Evolutionary conservation across 2,113 vertebrate species (phyloP).

Genomic region (Hippocampus abdominalis): DNA sequence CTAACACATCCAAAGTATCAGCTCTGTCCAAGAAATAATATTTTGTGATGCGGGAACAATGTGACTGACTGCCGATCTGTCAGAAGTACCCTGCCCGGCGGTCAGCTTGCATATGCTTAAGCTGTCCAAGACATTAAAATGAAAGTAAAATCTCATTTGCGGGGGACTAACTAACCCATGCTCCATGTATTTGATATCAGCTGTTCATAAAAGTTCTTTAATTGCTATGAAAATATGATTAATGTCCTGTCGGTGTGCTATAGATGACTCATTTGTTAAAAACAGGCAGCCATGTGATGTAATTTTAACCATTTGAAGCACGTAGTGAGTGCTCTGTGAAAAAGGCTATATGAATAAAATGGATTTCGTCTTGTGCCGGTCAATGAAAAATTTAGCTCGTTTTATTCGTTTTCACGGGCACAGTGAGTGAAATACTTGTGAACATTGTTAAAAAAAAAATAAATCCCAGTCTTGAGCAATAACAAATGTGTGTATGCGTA

Average conservation of each 20-base stretch:
- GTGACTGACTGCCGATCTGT: background rate
- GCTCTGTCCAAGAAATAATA: background rate
- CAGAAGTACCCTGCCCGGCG: background rate
- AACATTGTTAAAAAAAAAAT: background rate
- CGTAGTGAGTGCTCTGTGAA: background rate
- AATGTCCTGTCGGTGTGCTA: background rate
- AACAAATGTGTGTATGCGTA: background rate
- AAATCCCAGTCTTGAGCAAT: background rate
- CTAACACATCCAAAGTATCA: background rate
- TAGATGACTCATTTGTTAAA: background rate
- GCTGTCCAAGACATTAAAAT: background rate
- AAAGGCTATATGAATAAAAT: background rate
- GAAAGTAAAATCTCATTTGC: background rate
- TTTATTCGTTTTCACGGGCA: background rate
- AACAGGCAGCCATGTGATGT: background rate
- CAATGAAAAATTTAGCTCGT: background rate
- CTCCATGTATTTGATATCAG: constrained; percentile 1
- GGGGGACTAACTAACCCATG: background rate
- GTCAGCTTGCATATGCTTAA: background rate
- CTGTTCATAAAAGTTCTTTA: background rate
- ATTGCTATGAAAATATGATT: background rate
- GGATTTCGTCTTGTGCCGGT: background rate
- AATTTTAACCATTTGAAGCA: background rate
- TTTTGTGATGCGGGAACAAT: background rate
- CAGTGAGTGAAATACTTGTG: background rate